Evolutionary conservation across 2,797 vertebrate genomes (phyloP).

Genomic region (Platyrinchus mystaceus): DNA sequence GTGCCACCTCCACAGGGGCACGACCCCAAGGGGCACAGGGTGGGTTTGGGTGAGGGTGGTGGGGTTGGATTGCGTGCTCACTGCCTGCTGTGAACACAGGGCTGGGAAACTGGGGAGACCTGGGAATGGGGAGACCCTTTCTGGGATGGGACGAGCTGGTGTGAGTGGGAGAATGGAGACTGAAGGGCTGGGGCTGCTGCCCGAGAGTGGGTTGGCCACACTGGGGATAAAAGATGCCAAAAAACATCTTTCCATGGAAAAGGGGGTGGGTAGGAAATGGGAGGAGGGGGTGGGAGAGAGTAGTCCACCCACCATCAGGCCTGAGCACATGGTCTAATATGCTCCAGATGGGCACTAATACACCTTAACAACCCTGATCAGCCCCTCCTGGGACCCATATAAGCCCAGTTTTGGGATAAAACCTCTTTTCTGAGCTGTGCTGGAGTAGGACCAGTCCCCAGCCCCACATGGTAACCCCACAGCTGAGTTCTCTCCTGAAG

Average conservation of each 20-base stretch:
- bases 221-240: neutral
- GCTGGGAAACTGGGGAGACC: neutral
- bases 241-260: neutral
- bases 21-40: too few relatives aligned
- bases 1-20: neutral
- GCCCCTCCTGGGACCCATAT: neutral
- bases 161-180: neutral
- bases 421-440: neutral
- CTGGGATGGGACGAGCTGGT: neutral
- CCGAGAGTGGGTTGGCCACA: rapidly evolving
- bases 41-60: neutral
- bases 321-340: neutral
- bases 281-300: neutral
- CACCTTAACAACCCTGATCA: neutral
- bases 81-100: neutral
- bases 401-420: neutral
- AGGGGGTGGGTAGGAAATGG: neutral
- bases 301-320: neutral
- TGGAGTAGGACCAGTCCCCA: neutral
- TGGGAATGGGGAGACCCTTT: neutral
- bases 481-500: neutral
- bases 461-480: rapidly evolving
- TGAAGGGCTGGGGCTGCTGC: neutral
- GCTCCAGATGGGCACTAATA: neutral
- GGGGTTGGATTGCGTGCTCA: neutral